Conservation (phyloP, 2,113 vertebrate genomes). For the Anthoscopus minutus region DNA sequence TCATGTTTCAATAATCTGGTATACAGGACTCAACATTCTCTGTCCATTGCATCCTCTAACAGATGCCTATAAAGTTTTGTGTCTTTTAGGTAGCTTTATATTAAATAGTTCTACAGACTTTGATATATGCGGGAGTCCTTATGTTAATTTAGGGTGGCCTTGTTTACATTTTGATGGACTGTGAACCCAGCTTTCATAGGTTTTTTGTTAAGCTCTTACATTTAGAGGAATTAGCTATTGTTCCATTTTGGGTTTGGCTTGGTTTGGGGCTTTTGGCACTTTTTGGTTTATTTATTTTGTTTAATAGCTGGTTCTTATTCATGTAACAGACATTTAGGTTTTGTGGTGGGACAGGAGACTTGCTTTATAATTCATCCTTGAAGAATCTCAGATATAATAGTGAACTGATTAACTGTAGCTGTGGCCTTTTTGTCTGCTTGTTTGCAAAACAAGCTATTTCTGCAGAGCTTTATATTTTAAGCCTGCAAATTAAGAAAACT, state of each 20-base stretch:
- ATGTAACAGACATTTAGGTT: neutral
- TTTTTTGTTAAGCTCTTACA: neutral
- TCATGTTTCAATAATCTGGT: neutral
- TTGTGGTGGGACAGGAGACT: neutral
- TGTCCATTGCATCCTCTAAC: neutral
- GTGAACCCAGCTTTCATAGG: neutral
- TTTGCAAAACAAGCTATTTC: neutral
- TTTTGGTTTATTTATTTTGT: neutral
- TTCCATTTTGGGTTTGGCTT: neutral
- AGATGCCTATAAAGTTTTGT: neutral
- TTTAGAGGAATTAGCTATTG: neutral
- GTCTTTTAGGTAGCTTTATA: neutral
- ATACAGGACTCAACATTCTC: neutral
- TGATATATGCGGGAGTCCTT: rapidly evolving
- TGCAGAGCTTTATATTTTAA: neutral
- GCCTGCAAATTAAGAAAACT: neutral
- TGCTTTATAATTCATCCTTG: neutral
- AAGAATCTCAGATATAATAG: neutral
- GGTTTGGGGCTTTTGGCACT: neutral
- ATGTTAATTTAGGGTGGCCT: neutral
- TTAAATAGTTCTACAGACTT: neutral
- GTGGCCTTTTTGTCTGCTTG: neutral
- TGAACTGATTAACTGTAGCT: neutral
- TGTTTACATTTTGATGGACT: rapidly evolving
- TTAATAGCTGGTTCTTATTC: neutral